A percentile compares a stretch with the other conserved stretches of the same genome.
Evolutionary conservation across 2,797 vertebrate species (phyloP).

Genomic region (Mormyrops attenuatus): DNA sequence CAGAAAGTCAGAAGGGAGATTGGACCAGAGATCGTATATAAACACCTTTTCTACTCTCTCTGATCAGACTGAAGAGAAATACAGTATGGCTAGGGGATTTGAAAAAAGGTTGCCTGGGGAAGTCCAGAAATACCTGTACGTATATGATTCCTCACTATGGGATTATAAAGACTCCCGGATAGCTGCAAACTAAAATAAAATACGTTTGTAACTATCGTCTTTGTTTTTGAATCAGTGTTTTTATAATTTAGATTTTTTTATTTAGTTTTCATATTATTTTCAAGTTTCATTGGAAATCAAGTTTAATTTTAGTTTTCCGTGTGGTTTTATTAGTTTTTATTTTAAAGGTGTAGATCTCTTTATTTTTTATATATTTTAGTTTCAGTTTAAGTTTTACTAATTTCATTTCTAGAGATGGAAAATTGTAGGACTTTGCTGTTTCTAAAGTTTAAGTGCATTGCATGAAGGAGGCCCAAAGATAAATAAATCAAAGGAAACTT

Average conservation of each 20-base stretch:
- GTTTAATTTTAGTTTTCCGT: background rate
- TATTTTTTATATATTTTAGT: background rate
- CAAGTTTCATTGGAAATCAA: background rate
- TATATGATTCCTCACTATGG: background rate
- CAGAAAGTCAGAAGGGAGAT: background rate
- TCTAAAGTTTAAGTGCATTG: background rate
- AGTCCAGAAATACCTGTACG: background rate
- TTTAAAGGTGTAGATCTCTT: background rate
- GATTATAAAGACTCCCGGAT: background rate
- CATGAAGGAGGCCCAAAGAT: background rate
- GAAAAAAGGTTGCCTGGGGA: background rate
- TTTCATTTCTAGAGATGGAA: background rate
- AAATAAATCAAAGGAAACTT: background rate
- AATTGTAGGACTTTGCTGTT: background rate
- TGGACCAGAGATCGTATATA: background rate
- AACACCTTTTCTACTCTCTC: background rate
- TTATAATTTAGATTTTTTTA: background rate
- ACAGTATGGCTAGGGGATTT: background rate
- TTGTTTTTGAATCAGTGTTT: background rate
- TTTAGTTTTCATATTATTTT: background rate
- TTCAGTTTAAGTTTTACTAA: background rate
- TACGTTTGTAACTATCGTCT: background rate
- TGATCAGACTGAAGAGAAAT: background rate
- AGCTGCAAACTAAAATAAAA: background rate
- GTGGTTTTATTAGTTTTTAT: background rate